Base-by-base conservation (phyloP, 2,797 vertebrate species). In the Amniataba percoides region DNA sequence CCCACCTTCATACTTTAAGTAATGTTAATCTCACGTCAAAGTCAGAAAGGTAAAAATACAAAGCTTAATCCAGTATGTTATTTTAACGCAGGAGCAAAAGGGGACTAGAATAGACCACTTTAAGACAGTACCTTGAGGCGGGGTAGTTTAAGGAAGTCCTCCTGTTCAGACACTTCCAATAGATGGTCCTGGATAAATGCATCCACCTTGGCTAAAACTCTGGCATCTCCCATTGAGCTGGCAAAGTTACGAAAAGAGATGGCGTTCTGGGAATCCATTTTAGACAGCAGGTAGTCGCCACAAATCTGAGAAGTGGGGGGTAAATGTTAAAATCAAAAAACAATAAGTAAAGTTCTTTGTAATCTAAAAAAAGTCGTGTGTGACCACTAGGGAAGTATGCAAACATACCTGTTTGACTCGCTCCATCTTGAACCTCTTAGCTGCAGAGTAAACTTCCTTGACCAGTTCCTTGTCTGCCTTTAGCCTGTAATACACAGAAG, bases 121-220 rank as follows among this genome's bases (percentile, higher is more conserved):
- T 12, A 14, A 23, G 10, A 0, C 2, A 0, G n/a, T 83, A 98
- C 98, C 97, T 99, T 99, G 92, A 99, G 95, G 61, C 98, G 96
- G 86, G 98, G 98, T 71, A 99, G 96, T 94, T 99, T 99, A 78
- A 99, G 97, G 90, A 99, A 99, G 89, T 98, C 97, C 51, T 99
- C 98, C 87, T 99, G 97, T 92, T 98, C 97, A 9, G 97, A 98
- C 80, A 99, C 96, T 86, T 97, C 93, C 89, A 99, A 93, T 51
- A 99, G 95, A 90, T 99, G 96, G 83, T 99, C 97, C 93, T 99
- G 98, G 88, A 99, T 98, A 91, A 97, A 99, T 74, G 94, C 79
- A 59, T 99, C 98, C 11, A 99, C 96, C 91, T 97, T 98, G 92
- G 95, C 95, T 93, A 99, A 92, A 87, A 99, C 93, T 73, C 97